Conservation (phyloP, 2,113 vertebrate species). For the Grammomys surdaster region DNA sequence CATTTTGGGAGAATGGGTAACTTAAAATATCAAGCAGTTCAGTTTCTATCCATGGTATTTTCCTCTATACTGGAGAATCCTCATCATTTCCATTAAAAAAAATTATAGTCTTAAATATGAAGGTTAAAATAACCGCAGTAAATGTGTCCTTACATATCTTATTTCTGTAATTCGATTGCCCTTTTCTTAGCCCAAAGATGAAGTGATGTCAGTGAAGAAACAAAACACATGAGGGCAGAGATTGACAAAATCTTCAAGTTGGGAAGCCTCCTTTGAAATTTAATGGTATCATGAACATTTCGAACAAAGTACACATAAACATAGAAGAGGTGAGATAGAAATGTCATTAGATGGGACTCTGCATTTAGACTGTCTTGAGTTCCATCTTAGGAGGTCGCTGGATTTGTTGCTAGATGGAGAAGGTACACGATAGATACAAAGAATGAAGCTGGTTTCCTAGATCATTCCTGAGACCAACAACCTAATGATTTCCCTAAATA, state of each 20-base stretch:
- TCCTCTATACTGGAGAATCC: neutral
- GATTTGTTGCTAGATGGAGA: neutral
- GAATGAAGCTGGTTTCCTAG: neutral
- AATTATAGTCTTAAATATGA: neutral
- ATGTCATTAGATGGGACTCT: neutral
- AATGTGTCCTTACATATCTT: conserved; percentile 16
- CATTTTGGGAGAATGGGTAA: neutral
- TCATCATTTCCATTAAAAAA: neutral
- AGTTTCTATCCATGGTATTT: neutral
- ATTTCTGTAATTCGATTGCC: conserved; percentile 26
- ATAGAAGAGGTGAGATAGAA: neutral
- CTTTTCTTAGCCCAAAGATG: neutral
- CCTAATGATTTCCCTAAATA: neutral
- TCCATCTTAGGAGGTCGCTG: conserved; percentile 18
- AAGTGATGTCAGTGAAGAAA: neutral
- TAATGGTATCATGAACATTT: conserved; percentile 23
- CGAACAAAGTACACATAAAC: neutral
- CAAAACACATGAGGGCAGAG: neutral
- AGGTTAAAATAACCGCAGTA: neutral
- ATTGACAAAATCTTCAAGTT: neutral
- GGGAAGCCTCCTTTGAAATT: neutral
- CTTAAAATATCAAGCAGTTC: neutral
- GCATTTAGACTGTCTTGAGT: neutral
- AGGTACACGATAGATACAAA: neutral
- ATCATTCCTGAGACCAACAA: neutral